phyloP scores from a whole-genome alignment of 2,888 invertebrate species.

The Onthophagus sagittarius region DNA sequence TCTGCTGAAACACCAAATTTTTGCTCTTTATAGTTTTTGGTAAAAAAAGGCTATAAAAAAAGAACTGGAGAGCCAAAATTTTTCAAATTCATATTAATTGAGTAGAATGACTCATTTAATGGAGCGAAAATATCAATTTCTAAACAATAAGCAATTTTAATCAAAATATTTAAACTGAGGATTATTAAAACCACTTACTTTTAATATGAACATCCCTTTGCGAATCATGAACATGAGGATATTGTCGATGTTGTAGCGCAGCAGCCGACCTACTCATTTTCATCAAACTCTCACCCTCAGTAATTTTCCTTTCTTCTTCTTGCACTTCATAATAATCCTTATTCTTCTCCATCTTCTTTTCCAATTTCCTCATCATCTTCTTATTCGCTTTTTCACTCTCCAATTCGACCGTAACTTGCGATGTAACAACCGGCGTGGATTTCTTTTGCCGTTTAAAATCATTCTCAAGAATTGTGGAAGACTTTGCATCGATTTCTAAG shows the following conservation, averaged over 20 bases:
- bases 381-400: conserved; percentile 74
- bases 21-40: no score
- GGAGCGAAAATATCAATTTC: no score
- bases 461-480: conserved; percentile 9
- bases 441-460: neutral
- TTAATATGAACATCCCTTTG: conserved; percentile 40
- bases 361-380: conserved; percentile 78
- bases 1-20: no score
- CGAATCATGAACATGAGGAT: conserved; percentile 29
- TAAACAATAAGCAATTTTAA: no score
- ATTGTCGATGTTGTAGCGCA: conserved; percentile 22
- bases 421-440: conserved; percentile 61
- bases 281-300: conserved; percentile 15
- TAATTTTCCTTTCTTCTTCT: neutral
- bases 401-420: conserved; percentile 80
- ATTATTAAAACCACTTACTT: conserved; percentile 59
- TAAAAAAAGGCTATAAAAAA: no score
- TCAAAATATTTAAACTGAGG: no score
- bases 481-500: conserved; percentile 13
- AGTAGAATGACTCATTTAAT: no score
- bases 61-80: no score
- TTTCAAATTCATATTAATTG: no score
- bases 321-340: conserved; percentile 1
- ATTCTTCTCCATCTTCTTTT: conserved; percentile 62
- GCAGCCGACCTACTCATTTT: conserved; percentile 24